phyloP scores from a whole-genome alignment of 1,140 invertebrate genomes.

The Bradynema listronoti region DNA sequence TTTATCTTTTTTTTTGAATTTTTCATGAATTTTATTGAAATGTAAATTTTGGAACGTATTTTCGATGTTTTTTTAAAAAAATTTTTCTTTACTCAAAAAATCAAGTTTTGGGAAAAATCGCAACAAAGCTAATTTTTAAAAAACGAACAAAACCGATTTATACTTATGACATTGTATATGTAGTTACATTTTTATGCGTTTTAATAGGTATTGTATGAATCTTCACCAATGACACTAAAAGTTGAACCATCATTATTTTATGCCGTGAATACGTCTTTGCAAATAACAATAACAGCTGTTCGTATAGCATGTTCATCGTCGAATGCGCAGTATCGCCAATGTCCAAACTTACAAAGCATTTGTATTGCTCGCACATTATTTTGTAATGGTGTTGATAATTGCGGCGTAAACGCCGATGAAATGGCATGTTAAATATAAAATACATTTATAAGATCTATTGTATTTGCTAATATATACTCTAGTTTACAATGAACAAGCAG shows the following conservation, averaged over 20 bases:
- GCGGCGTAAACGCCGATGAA: constrained; percentile 30
- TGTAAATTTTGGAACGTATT: too few species aligned
- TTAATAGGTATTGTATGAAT: constrained; percentile 25
- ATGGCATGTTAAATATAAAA: constrained; percentile 12
- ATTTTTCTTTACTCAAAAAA: constrained; percentile 11
- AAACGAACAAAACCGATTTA: too few species aligned
- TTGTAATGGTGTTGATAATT: constrained; percentile 33
- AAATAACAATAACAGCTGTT: constrained; percentile 26
- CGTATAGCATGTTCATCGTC: constrained; percentile 29
- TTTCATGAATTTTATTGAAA: too few species aligned
- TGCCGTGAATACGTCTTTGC: constrained; percentile 4
- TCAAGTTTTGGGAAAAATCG: constrained; percentile 10
- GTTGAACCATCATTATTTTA: constrained; percentile 25
- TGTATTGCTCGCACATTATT: constrained; percentile 25
- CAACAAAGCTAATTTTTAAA: too few species aligned
- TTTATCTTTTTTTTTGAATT: too few species aligned
- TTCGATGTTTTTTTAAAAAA: constrained; percentile 7
- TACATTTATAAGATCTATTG: constrained; percentile 25
- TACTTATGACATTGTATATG: too few species aligned
- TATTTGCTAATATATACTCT: neutral
- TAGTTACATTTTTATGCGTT: constrained; percentile 20
- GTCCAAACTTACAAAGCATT: constrained; percentile 34
- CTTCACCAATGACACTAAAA: constrained; percentile 17
- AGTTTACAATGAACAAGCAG: too few species aligned
- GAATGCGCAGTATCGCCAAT: constrained; percentile 18